Evolutionary conservation across 2,113 vertebrate species (phyloP), one percentile per base, ranked within the genome.

Genomic region (Heloderma charlesbogerti): DNA sequence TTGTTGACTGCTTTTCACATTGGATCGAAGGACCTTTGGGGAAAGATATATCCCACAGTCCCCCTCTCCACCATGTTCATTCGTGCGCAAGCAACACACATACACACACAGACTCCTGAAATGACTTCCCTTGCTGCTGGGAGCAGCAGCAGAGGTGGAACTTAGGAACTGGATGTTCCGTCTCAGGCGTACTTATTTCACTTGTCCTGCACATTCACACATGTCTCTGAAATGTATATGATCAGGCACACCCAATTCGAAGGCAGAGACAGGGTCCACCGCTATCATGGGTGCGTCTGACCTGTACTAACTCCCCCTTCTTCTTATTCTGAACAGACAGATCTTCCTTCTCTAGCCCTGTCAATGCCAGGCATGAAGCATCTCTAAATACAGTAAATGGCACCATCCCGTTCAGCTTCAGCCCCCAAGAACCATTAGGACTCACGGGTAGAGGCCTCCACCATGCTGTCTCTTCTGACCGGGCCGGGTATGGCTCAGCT

Each of bases 371-470:
- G 5, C 34, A 1, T 29, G 20, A 6, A 82, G 80, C 31, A n/a
- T 60, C 27, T 22, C 86, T 40, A 77, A 29, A 57, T 31, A 75
- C n/a, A 57, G 51, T 78, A 54, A 88, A 57, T 25, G n/a, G 40
- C 34, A n/a, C 10, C 51, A 82, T n/a, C 51, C 31, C 54, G 20
- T 77, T 13, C 0, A 0, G 3, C 60, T 78, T 9, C 0, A 0
- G 0, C 1, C 4, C 0, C 15, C 80, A 69, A 51, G 16, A 63
- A 54, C 9, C 13, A 29, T 16, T 16, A 6, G 13, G 48, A 97
- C 97, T 97, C 94, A 97, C 97, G 93, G 85, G 93, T 94, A 96
- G 43, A 95, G 4, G 66, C 90, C 81, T 71, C 86, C 84, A 72
- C 92, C 13, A 9, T 93, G 93, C 29, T 94, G 96, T 81, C 90